phyloP scores from a whole-genome alignment of 2,113 vertebrate species.

The Sprattus sprattus region DNA sequence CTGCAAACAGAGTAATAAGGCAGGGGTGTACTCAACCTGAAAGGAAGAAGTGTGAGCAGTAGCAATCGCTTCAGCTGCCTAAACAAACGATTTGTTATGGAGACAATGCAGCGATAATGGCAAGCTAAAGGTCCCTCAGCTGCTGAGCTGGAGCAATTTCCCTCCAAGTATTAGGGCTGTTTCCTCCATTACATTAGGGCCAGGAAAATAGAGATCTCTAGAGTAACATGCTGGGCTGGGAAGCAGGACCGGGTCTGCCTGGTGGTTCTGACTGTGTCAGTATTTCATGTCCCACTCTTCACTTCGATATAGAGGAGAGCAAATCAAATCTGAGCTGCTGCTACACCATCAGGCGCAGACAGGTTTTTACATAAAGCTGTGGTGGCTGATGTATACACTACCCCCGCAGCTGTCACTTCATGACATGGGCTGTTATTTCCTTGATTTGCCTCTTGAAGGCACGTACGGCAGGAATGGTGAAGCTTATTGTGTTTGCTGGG shows the following conservation, averaged over 20 bases:
- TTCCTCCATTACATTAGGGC: background rate
- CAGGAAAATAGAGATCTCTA: slow-evolving; percentile 23
- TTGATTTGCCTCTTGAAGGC: background rate
- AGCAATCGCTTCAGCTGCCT: background rate
- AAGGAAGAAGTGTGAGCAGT: background rate
- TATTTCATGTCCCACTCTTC: background rate
- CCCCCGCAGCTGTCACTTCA: background rate
- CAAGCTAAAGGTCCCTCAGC: background rate
- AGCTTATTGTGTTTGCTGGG: background rate
- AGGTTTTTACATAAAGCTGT: too few relatives aligned
- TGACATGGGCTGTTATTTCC: background rate
- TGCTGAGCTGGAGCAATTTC: slow-evolving; percentile 28
- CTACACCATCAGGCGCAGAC: background rate
- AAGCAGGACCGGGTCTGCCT: background rate
- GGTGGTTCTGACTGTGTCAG: background rate
- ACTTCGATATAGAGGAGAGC: background rate
- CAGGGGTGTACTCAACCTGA: background rate
- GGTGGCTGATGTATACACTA: background rate
- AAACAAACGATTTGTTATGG: background rate
- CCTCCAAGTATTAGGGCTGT: background rate
- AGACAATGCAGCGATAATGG: slow-evolving; percentile 12
- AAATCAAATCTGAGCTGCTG: background rate
- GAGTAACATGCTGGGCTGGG: slow-evolving; percentile 24
- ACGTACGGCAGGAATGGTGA: background rate
- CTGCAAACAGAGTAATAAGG: background rate